Conservation (phyloP, 2,888 invertebrate species). For the Ochropleura plecta region DNA sequence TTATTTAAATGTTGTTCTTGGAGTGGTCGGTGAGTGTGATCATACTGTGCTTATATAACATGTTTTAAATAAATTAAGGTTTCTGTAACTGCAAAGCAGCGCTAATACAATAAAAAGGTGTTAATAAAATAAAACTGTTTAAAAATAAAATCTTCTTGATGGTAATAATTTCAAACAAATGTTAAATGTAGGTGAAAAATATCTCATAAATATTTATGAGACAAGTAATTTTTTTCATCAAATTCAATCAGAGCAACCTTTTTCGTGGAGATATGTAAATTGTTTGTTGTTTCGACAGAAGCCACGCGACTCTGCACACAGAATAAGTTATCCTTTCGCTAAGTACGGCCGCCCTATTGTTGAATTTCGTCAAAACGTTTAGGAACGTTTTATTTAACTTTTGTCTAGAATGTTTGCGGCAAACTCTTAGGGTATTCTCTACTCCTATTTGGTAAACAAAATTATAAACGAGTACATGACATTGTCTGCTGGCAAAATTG, state of each 20-base stretch:
- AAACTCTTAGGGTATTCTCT: constrained; percentile 19
- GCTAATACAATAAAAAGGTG: too few species aligned
- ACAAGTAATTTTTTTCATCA: constrained; percentile 53
- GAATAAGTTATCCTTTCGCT: constrained; percentile 64
- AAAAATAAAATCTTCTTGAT: not conserved
- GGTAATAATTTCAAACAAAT: constrained; percentile 25
- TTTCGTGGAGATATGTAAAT: constrained; percentile 68
- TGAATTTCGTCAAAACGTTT: constrained; percentile 41
- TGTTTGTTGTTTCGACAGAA: constrained; percentile 67
- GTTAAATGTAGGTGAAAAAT: constrained; percentile 55
- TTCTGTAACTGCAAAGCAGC: not conserved
- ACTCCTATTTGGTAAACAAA: constrained; percentile 14
- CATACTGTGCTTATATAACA: not conserved
- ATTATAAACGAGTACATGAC: constrained; percentile 4
- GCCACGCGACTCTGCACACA: constrained; percentile 51
- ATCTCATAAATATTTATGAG: constrained; percentile 66
- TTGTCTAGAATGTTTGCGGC: constrained; percentile 27
- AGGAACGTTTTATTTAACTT: constrained; percentile 33
- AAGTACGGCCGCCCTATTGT: constrained; percentile 47
- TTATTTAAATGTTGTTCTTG: not conserved
- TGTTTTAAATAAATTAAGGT: not conserved
- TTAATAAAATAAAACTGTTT: not conserved
- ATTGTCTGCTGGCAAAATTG: constrained; percentile 1
- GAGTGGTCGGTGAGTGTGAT: not conserved
- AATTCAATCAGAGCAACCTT: constrained; percentile 67